phyloP scores from a whole-genome alignment of 2,888 invertebrate genomes.

The Amphimallon solstitiale region DNA sequence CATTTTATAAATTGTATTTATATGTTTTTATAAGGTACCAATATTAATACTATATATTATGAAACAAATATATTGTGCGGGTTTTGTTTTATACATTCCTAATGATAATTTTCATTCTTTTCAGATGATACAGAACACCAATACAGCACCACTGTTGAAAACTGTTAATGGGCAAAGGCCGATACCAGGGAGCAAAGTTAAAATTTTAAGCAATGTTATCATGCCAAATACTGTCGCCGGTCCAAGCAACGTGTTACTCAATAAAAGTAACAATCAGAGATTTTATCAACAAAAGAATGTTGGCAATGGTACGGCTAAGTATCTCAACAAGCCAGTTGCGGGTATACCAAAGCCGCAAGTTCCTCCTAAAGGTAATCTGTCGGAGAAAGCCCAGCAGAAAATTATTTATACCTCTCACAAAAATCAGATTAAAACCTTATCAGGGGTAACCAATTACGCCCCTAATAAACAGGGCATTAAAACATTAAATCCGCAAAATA shows the following conservation, averaged over 20 bases:
- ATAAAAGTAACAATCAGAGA: constrained; percentile 54
- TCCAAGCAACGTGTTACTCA: constrained; percentile 54
- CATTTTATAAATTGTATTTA: too few species aligned
- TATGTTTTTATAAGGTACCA: too few species aligned
- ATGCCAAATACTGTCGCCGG: constrained; percentile 47
- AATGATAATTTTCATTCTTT: constrained; percentile 7
- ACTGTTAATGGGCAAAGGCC: constrained; percentile 59
- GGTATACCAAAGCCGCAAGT: constrained; percentile 37
- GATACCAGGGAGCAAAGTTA: constrained; percentile 56
- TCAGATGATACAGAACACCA: constrained; percentile 42
- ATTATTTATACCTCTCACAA: constrained; percentile 58
- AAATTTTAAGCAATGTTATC: constrained; percentile 60
- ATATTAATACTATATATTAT: too few species aligned
- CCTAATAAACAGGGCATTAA: constrained; percentile 54
- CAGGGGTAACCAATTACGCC: constrained; percentile 54
- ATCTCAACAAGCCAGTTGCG: constrained; percentile 51
- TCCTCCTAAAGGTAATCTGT: constrained; percentile 21
- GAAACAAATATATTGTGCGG: too few species aligned
- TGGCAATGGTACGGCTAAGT: constrained; percentile 57
- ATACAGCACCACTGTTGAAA: constrained; percentile 48
- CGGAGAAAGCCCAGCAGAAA: constrained; percentile 46
- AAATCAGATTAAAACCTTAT: constrained; percentile 57
- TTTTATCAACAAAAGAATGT: constrained; percentile 56
- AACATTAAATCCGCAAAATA: constrained; percentile 57
- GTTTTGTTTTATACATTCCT: too few species aligned